A percentile compares a stretch with the other conserved stretches of the same genome.
Evolutionary conservation across 2,888 invertebrate species (phyloP).

Genomic region (Thalpophila matura): DNA sequence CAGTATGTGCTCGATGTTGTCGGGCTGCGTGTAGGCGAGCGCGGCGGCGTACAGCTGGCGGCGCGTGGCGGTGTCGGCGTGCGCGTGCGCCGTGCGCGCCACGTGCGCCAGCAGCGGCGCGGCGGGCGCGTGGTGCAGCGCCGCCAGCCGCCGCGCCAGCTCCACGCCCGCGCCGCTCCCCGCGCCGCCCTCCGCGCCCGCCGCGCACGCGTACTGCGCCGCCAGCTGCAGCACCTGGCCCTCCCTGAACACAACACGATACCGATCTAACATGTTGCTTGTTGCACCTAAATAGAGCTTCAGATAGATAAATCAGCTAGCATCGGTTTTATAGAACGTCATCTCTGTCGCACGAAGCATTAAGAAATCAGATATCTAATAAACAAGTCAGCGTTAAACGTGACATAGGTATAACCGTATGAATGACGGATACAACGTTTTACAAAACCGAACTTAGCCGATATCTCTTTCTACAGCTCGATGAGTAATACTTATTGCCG

Average conservation of each 20-base stretch:
- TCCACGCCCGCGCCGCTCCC: slow-evolving; percentile 73
- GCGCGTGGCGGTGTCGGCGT: slow-evolving; percentile 71
- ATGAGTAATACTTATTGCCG: too few relatives aligned
- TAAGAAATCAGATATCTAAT: too few relatives aligned
- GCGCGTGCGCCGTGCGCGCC: slow-evolving; percentile 70
- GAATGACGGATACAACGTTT: too few relatives aligned
- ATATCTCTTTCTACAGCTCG: too few relatives aligned
- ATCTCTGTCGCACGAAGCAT: too few relatives aligned
- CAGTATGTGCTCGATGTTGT: slow-evolving; percentile 69
- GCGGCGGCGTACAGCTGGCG: slow-evolving; percentile 77
- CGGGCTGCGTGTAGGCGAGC: slow-evolving; percentile 60
- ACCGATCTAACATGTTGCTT: too few relatives aligned
- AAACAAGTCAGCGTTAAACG: too few relatives aligned
- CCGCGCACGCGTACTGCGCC: slow-evolving; percentile 67
- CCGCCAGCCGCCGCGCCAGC: slow-evolving; percentile 70
- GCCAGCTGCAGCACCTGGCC: slow-evolving; percentile 76
- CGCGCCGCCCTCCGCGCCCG: slow-evolving; percentile 70
- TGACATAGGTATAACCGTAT: too few relatives aligned
- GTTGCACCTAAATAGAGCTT: too few relatives aligned
- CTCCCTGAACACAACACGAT: slow-evolving; percentile 3
- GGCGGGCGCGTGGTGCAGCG: slow-evolving; percentile 69
- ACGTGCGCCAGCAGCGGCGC: slow-evolving; percentile 69
- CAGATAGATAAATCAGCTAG: too few relatives aligned
- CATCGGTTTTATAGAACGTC: too few relatives aligned
- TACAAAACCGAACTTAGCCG: too few relatives aligned